Evolutionary conservation across 1,140 invertebrate genomes (phyloP).

Genomic region (Polypedilum pembai): DNA sequence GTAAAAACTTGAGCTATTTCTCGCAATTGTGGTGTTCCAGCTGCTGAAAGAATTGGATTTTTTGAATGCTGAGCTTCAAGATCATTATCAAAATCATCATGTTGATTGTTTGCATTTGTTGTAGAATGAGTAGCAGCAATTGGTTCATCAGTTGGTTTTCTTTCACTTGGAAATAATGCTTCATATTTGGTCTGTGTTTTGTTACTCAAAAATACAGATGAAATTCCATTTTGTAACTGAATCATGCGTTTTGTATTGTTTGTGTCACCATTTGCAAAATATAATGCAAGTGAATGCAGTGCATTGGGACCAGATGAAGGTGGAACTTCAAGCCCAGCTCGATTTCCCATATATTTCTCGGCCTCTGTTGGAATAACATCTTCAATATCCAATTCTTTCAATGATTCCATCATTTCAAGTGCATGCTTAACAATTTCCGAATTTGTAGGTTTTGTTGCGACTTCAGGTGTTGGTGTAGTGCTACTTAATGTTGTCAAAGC

Average conservation of each 20-base stretch:
- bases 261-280: conserved; percentile 62
- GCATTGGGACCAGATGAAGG: conserved; percentile 64
- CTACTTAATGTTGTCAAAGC: neutral
- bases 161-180: conserved; percentile 46
- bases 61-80: conserved; percentile 40
- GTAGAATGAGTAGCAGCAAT: conserved; percentile 42
- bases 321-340: conserved; percentile 55
- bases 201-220: conserved; percentile 48
- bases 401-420: conserved; percentile 44
- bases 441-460: conserved; percentile 31
- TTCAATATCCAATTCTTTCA: conserved; percentile 37
- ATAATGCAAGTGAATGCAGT: conserved; percentile 65
- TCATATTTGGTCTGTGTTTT: conserved; percentile 54
- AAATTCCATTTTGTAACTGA: conserved; percentile 35
- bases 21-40: conserved; percentile 54
- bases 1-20: conserved; percentile 76
- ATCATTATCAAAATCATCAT: conserved; percentile 45
- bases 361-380: conserved; percentile 32
- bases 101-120: conserved; percentile 44
- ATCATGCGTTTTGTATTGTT: conserved; percentile 46
- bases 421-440: conserved; percentile 40
- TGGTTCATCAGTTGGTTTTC: conserved; percentile 34
- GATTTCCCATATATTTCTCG: conserved; percentile 44
- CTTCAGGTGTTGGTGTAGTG: conserved; percentile 22
- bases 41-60: conserved; percentile 24